A percentile compares a stretch with the other conserved stretches of the same genome.
phyloP scores from a whole-genome alignment of 2,113 vertebrate species.

The Cricetomys ansorgei region DNA sequence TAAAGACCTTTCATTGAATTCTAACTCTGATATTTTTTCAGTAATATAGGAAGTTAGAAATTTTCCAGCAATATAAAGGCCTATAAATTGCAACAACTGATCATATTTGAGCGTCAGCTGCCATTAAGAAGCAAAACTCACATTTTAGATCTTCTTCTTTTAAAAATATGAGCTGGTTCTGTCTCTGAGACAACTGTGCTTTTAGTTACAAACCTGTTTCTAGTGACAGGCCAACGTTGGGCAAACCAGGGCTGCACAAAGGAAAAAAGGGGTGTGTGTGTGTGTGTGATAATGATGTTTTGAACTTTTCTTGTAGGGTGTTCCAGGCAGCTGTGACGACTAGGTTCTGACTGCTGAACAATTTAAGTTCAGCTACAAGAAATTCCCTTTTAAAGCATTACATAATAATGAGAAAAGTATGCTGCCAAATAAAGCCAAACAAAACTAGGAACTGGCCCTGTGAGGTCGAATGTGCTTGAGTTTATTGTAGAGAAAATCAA shows the following conservation, averaged over 20 bases:
- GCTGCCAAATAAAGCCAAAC: not conserved
- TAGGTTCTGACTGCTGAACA: not conserved
- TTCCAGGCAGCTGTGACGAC: not conserved
- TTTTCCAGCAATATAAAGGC: not conserved
- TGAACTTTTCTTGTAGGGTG: constrained; percentile 20
- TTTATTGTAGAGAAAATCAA: not conserved
- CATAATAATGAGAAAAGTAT: constrained; percentile 23
- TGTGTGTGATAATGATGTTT: not conserved
- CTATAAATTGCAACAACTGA: constrained; percentile 41
- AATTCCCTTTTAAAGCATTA: not conserved
- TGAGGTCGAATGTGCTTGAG: not conserved
- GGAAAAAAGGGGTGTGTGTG: no score
- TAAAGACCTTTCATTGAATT: constrained; percentile 49
- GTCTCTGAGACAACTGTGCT: not conserved
- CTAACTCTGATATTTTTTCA: not conserved
- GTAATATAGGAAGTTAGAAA: not conserved
- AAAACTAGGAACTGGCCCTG: not conserved
- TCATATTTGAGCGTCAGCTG: constrained; percentile 33
- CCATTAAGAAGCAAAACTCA: not conserved
- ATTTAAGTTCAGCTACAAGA: not conserved
- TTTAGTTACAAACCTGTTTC: not conserved
- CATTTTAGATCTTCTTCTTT: constrained; percentile 40
- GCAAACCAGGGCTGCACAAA: not conserved
- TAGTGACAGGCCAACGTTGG: not conserved
- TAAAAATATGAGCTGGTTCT: not conserved